A percentile compares a stretch with the other conserved stretches of the same genome.
Conservation (phyloP, 2,797 vertebrate species). For the Onychomys torridus region DNA sequence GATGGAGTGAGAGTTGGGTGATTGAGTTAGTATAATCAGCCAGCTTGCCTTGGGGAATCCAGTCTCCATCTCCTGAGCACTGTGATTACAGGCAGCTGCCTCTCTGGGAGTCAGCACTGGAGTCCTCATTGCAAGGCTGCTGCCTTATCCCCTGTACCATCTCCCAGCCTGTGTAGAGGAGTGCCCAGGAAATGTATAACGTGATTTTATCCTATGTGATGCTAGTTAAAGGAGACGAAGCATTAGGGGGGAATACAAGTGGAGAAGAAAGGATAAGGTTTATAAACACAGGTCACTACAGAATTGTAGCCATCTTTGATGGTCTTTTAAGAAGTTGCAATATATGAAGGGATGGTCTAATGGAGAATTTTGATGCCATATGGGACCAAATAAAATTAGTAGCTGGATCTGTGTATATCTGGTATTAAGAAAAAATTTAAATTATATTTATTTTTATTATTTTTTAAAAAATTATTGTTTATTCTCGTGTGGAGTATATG, state of each 20-base stretch:
- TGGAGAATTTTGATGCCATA: background rate
- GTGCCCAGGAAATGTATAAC: background rate
- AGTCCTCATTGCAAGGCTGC: background rate
- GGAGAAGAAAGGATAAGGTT: background rate
- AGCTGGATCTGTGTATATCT: background rate
- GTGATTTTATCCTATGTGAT: slow-evolving; percentile 27
- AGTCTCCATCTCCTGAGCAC: background rate
- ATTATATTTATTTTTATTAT: background rate
- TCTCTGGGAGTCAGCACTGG: background rate
- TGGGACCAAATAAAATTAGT: slow-evolving; percentile 2
- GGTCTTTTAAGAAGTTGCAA: background rate
- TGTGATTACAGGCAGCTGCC: background rate
- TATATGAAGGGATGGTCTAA: background rate
- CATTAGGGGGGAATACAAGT: background rate
- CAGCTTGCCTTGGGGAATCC: background rate
- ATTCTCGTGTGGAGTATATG: background rate
- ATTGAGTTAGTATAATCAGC: background rate
- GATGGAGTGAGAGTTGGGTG: background rate
- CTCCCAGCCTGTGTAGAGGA: background rate
- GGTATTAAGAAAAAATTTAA: background rate
- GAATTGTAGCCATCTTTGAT: background rate
- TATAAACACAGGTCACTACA: background rate
- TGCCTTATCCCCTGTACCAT: background rate
- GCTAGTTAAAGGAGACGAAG: background rate
- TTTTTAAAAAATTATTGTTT: background rate